phyloP scores from a whole-genome alignment of 2,113 vertebrate species.

The Delphinus delphis region DNA sequence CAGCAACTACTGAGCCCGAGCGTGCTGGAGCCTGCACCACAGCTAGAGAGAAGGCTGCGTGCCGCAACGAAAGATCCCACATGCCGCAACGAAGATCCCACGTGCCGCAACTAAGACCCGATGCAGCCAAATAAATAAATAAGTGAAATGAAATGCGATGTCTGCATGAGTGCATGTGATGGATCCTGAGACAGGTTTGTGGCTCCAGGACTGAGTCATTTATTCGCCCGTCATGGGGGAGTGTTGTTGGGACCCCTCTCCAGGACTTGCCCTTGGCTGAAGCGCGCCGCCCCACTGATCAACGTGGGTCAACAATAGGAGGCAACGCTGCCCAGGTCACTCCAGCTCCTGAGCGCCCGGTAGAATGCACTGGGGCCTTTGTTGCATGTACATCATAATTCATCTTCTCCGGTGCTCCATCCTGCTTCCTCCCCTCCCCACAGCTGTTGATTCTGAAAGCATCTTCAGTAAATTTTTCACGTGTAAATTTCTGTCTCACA shows the following conservation, averaged over 20 bases:
- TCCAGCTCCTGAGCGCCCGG: not conserved
- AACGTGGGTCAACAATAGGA: accelerated
- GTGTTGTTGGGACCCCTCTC: not conserved
- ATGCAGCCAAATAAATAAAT: too few relatives aligned
- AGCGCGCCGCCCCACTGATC: not conserved
- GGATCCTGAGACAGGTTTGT: not conserved
- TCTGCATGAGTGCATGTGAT: not conserved
- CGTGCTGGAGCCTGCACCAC: too few relatives aligned
- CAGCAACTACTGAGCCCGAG: too few relatives aligned
- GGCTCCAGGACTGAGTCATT: not conserved
- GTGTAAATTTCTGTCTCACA: not conserved
- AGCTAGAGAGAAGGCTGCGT: too few relatives aligned
- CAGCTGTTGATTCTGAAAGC: not conserved
- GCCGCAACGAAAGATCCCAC: too few relatives aligned
- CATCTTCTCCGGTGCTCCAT: not conserved
- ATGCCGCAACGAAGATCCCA: too few relatives aligned
- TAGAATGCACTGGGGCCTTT: not conserved
- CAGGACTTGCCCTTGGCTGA: not conserved
- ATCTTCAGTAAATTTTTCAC: not conserved
- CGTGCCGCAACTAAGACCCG: too few relatives aligned
- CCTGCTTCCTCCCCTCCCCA: not conserved
- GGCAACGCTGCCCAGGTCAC: not conserved
- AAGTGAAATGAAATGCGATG: not conserved
- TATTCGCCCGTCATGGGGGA: not conserved
- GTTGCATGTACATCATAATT: not conserved